Percentiles rank a stretch among this genome's conserved stretches.
phyloP scores from a whole-genome alignment of 1,140 invertebrate species.

The Armadillidium nasatum region DNA sequence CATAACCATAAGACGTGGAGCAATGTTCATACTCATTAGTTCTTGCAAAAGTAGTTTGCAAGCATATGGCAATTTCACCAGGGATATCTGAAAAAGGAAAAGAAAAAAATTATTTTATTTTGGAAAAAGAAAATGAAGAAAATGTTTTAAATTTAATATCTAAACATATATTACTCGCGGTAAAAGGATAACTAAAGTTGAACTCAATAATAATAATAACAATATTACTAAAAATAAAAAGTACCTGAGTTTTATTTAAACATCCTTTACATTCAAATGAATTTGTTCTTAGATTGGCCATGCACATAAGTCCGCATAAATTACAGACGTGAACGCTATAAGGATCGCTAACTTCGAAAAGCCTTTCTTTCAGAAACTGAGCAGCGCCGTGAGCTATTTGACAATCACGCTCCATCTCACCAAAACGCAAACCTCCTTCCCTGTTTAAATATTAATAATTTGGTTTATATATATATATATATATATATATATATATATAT shows the following conservation, averaged over 20 bases:
- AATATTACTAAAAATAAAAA: too few species aligned
- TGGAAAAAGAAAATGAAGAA: too few species aligned
- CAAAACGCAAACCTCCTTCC: slow-evolving; percentile 96
- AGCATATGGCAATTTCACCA: slow-evolving; percentile 93
- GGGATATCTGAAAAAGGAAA: slow-evolving; percentile 74
- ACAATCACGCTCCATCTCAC: slow-evolving; percentile 99
- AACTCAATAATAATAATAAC: too few species aligned
- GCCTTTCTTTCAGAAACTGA: slow-evolving; percentile 88
- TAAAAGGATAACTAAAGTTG: too few species aligned
- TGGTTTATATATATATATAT: too few species aligned
- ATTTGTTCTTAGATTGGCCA: slow-evolving; percentile 94
- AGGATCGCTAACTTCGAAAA: slow-evolving; percentile 98
- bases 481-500: too few species aligned
- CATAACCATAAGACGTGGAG: slow-evolving; percentile 86
- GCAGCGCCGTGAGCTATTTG: slow-evolving; percentile 98
- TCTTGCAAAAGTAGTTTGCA: slow-evolving; percentile 97
- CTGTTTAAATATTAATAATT: slow-evolving; percentile 56
- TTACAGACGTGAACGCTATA: slow-evolving; percentile 96
- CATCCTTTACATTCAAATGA: slow-evolving; percentile 98
- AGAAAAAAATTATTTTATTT: neutral
- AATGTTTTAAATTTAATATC: too few species aligned
- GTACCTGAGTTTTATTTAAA: slow-evolving; percentile 89
- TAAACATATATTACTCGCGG: too few species aligned
- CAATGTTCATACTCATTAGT: slow-evolving; percentile 98
- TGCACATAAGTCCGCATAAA: slow-evolving; percentile 93